Percentiles rank a stretch among this genome's conserved stretches.
These are phyloP conservation scores for Psix sp. DNA, from an alignment of 1,140 invertebrate species.

Conservation along the genomic window DNA sequence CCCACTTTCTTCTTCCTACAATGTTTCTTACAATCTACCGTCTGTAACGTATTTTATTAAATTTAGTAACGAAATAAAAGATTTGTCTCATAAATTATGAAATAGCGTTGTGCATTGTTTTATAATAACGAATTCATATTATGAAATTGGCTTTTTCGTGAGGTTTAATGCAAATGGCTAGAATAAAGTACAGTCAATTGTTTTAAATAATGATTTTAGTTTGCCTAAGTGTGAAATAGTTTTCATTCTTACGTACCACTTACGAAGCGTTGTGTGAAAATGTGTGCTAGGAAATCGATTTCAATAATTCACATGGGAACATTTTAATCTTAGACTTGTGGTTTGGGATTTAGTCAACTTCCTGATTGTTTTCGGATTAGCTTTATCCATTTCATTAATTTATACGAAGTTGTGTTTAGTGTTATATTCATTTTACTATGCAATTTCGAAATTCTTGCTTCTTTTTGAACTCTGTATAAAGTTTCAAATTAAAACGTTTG, in stretches of 20 bases:
- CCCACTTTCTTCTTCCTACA: background rate
- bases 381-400: constrained; percentile 47
- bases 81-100: too few relatives aligned
- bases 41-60: too few relatives aligned
- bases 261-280: constrained; percentile 31
- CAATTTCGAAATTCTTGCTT: constrained; percentile 8
- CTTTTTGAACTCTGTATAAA: constrained; percentile 25
- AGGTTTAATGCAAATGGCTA: too few relatives aligned
- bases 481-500: constrained; percentile 25
- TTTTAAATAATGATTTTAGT: too few relatives aligned
- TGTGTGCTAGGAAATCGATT: constrained; percentile 42
- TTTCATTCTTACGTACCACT: constrained; percentile 11
- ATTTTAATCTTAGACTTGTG: constrained; percentile 42
- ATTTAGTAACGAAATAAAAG: too few relatives aligned
- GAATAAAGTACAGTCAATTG: too few relatives aligned
- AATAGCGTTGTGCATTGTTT: too few relatives aligned
- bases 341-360: constrained; percentile 39
- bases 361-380: constrained; percentile 43
- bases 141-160: too few relatives aligned
- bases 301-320: constrained; percentile 49
- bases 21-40: too few relatives aligned
- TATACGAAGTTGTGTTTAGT: constrained; percentile 19
- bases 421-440: constrained; percentile 17
- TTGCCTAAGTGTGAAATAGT: constrained; percentile 7
- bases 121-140: too few relatives aligned